These are phyloP conservation scores for Hemibagrus wyckioides DNA, from an alignment of 2,113 vertebrate genomes.

Conservation along the genomic window DNA sequence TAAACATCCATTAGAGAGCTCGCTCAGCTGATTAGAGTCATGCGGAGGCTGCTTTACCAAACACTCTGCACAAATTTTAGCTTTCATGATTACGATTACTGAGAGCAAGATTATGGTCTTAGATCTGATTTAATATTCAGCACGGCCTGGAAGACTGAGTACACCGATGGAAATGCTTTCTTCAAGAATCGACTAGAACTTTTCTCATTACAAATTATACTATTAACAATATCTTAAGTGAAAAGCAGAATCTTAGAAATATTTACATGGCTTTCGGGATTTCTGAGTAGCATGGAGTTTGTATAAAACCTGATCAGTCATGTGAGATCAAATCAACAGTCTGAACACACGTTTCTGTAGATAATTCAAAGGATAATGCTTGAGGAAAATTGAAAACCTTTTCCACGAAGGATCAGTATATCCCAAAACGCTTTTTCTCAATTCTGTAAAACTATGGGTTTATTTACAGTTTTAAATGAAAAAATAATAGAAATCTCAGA, in stretches of 20 bases:
- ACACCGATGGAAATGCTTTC: neutral
- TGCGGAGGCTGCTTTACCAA: neutral
- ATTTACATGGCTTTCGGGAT: neutral
- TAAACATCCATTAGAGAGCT: conserved; percentile 21
- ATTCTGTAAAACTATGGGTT: neutral
- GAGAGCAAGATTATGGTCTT: neutral
- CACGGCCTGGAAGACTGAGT: neutral
- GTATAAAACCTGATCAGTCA: neutral
- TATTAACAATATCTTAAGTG: neutral
- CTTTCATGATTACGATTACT: neutral
- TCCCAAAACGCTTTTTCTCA: neutral
- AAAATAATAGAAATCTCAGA: neutral
- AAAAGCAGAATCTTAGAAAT: neutral
- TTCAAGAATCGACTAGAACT: neutral
- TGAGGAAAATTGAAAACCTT: neutral
- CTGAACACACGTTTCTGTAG: neutral
- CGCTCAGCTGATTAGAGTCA: conserved; percentile 15
- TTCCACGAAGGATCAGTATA: neutral
- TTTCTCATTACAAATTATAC: neutral
- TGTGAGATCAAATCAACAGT: neutral
- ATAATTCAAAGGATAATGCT: neutral
- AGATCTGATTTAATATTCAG: neutral
- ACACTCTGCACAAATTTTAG: neutral
- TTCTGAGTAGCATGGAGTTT: neutral
- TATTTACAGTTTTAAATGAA: neutral